These are phyloP conservation scores for Tragelaphus scriptus DNA, from an alignment of 2,113 vertebrate genomes.

Conservation along the genomic window DNA sequence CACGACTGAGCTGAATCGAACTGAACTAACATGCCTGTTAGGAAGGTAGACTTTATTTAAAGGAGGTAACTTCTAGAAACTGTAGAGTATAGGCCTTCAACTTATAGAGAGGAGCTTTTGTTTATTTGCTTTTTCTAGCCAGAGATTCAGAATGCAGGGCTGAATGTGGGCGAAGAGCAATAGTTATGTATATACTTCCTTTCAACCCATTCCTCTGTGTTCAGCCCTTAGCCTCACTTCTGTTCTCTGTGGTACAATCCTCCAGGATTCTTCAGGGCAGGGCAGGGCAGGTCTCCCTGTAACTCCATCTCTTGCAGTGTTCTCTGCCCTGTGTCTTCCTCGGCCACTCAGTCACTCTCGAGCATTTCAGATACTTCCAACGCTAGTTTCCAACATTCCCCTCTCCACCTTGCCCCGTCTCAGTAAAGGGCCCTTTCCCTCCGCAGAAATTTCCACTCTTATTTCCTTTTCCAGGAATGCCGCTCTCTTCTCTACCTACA, in stretches of 20 bases:
- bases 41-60: neutral
- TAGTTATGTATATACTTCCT: neutral
- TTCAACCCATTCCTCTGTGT: neutral
- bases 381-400: neutral
- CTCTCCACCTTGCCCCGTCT: no score
- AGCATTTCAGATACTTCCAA: neutral
- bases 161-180: neutral
- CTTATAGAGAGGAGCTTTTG: neutral
- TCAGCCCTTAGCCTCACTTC: neutral
- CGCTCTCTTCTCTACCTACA: no score
- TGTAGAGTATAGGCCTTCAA: neutral
- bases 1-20: neutral
- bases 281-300: neutral
- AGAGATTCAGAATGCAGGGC: neutral
- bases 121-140: neutral
- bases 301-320: rapidly evolving
- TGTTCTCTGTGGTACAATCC: neutral
- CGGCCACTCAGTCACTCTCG: neutral
- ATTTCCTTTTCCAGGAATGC: no score
- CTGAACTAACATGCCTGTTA: neutral
- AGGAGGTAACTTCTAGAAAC: neutral
- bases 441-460: no score
- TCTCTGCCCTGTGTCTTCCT: neutral
- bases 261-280: neutral
- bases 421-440: no score